Base-by-base conservation (phyloP, 2,113 vertebrate species). In the Hemiprocne comata region DNA sequence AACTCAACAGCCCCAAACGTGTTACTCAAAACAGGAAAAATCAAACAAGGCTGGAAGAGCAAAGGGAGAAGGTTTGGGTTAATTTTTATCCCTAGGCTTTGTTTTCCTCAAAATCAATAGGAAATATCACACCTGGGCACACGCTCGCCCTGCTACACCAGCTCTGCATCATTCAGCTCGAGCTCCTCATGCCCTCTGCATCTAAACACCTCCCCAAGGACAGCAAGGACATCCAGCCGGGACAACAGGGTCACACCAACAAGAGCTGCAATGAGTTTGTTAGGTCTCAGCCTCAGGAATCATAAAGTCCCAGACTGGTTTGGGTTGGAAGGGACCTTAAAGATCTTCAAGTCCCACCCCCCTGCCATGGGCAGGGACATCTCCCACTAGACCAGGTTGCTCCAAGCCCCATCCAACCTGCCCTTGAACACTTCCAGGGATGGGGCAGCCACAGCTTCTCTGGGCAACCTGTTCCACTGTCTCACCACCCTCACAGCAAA, bases 221-320 rank as follows among this genome's bases (percentile, higher is more conserved):
- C 36, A 40, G 29, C 0, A 0, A 57, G 55, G 24, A 38, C 53
- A 55, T 28, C 19, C 31, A 3, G n/a, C 17, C 0, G 10, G 28
- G 53, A 67, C 50, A 50, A 8, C 1, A 0, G 55, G 29, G 26
- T 42, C 51, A 20, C 2, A 1, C 53, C 2, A 3, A 9, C 11
- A 3, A 2, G 33, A 71, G 51, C n/a, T 61, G 89, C 19, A 8
- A 50, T 16, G 64, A 6, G 58, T 28, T n/a, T 40, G 33, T 15
- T 18, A 24, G 28, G 34, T 61, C 92, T 82, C 82, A 28, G 77
- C 2, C 26, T 38, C 24, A 51, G 33, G 40, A 87, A 42, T 42
- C 40, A 9, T 12, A 13, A 14, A 42, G 14, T 42, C 40, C 40
- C 40, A 42, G 13, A 42, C 10, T 42, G 40, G 9, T 42, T 42